phyloP scores from a whole-genome alignment of 37 sponge, comb jelly and placozoan genomes.

The Hexactinellida sp. region DNA sequence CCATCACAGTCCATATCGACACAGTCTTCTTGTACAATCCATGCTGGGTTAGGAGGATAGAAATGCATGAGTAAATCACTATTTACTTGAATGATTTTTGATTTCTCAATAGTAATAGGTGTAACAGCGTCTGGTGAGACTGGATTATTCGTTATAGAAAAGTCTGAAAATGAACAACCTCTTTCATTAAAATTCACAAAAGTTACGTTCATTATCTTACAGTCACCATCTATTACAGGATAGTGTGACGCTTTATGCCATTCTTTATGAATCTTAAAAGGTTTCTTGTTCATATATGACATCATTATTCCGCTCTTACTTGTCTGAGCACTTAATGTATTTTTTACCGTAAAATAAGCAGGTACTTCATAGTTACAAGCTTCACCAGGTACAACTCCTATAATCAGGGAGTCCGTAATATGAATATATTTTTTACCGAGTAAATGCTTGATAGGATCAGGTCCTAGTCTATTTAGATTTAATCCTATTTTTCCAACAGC shows the following conservation, averaged over 20 bases:
- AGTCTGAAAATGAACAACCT: conserved; percentile 27
- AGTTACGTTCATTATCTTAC: conserved; percentile 18
- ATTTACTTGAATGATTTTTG: conserved; percentile 32
- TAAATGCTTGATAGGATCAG: conserved; percentile 62
- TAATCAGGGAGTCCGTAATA: conserved; percentile 41
- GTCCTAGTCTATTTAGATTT: conserved; percentile 68
- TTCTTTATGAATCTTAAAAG: conserved; percentile 58
- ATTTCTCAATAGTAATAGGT: conserved; percentile 35
- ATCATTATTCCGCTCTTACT: conserved; percentile 62
- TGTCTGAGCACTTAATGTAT: background rate
- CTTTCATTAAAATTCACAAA: conserved; percentile 34
- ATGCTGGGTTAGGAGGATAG: conserved; percentile 56
- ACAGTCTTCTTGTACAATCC: conserved; percentile 93
- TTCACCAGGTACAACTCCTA: conserved; percentile 42
- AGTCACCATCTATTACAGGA: conserved; percentile 58
- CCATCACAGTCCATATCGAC: conserved; percentile 99
- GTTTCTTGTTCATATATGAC: conserved; percentile 53
- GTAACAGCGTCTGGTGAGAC: conserved; percentile 71
- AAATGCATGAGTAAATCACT: conserved; percentile 24
- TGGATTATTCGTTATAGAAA: conserved; percentile 57
- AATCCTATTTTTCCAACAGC: conserved; percentile 61
- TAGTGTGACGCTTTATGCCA: conserved; percentile 79
- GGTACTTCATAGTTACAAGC: conserved; percentile 27
- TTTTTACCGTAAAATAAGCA: background rate
- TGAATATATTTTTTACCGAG: conserved; percentile 45